Evolutionary conservation across 2,888 invertebrate genomes (phyloP).

Genomic region (Holacanthella duospinosa): DNA sequence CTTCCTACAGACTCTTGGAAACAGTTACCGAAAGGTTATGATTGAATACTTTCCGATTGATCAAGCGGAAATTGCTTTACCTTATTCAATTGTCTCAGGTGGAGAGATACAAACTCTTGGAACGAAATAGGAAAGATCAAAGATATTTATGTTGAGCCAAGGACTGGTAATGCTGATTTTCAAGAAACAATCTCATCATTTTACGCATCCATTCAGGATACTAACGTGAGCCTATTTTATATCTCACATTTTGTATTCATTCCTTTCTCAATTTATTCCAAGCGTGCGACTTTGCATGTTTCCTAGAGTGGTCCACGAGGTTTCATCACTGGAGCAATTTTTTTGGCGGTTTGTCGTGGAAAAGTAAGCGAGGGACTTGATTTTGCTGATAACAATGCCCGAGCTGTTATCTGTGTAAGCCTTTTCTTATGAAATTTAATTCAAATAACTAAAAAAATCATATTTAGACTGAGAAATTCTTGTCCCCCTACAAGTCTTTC

Average conservation of each 20-base stretch:
- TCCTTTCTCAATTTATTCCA: too few species aligned
- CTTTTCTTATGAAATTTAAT: too few species aligned
- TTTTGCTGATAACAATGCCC: conserved; percentile 65
- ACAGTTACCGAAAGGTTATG: conserved; percentile 44
- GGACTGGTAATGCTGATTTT: conserved; percentile 48
- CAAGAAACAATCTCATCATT: conserved; percentile 50
- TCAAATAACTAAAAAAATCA: too few species aligned
- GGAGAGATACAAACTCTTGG: conserved; percentile 48
- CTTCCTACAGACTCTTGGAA: conserved; percentile 57
- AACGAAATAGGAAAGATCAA: conserved; percentile 44
- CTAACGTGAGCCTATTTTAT: not conserved
- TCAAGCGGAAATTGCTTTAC: not conserved
- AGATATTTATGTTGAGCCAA: conserved; percentile 51
- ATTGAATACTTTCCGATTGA: not conserved
- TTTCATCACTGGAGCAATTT: conserved; percentile 51
- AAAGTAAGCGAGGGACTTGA: conserved; percentile 75
- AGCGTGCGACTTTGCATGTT: too few species aligned
- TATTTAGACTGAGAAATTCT: not conserved
- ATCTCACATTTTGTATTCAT: too few species aligned
- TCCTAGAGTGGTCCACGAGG: not conserved
- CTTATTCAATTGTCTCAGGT: conserved; percentile 44
- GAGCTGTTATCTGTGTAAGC: conserved; percentile 59
- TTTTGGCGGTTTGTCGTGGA: conserved; percentile 68
- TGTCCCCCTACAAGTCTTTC: too few species aligned
- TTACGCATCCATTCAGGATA: conserved; percentile 38